Evolutionary conservation across 2,888 invertebrate species (phyloP).

Genomic region (Caenorhabditis sp.): DNA sequence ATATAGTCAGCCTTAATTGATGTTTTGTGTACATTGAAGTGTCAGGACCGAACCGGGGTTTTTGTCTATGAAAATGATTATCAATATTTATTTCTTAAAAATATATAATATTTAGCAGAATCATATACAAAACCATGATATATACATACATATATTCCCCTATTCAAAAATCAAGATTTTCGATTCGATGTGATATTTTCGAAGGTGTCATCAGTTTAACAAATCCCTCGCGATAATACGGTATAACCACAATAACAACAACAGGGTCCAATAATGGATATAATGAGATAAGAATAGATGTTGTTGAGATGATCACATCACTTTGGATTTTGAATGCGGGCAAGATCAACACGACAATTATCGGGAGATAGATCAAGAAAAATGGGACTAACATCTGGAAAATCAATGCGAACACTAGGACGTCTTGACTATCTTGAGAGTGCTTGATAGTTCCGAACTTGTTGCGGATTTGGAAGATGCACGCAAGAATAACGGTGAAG

Average conservation of each 20-base stretch:
- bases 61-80: no score
- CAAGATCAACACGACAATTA: conserved; percentile 16
- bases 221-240: conserved; percentile 26
- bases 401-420: conserved; percentile 18
- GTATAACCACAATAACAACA: conserved; percentile 26
- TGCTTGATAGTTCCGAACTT: neutral
- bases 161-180: neutral
- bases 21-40: no score
- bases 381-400: conserved; percentile 30
- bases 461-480: neutral
- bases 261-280: conserved; percentile 30
- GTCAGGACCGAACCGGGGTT: no score
- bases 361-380: conserved; percentile 23
- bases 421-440: conserved; percentile 6
- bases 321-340: conserved; percentile 25
- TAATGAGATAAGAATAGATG: conserved; percentile 23
- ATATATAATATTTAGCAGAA: no score
- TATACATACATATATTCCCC: no score
- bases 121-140: no score
- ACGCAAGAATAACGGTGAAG: neutral
- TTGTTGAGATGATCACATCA: conserved; percentile 12
- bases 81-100: no score
- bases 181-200: neutral
- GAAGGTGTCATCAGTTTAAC: neutral
- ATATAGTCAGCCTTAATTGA: no score